Base-by-base conservation (phyloP, 2,113 vertebrate genomes). In the Odocoileus hemionus region DNA sequence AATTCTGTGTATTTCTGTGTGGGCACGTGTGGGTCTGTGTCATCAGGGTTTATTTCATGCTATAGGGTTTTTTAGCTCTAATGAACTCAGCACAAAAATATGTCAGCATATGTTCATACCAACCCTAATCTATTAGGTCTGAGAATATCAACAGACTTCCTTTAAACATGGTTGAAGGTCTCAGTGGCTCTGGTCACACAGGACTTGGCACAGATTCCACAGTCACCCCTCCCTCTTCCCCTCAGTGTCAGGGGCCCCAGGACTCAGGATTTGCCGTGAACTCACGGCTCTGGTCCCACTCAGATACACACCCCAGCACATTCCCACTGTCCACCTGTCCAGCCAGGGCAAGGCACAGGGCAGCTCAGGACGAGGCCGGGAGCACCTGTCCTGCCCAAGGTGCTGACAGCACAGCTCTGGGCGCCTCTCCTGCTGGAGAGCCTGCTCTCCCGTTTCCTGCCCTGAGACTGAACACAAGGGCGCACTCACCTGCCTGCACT, bases 271-370 rank as follows among this genome's bases (percentile, higher is more conserved):
- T 15, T 25, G 19, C 45, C 11, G 7, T 30, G 55, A 86, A 43
- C 55, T 60, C 26, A 1, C 0, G 0, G 25, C 19, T 6, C 25
- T 5, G 28, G 30, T n/a, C 11, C 86, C 6, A 1, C 9, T 7
- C 50, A 54, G 50, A 39, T 13, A 47, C 57, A 23, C 60, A 17
- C n/a, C 2, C 3, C 61, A 23, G 6, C 33, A 52, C n/a, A 25
- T 26, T 64, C 15, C n/a, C 50, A 0, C 14, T 1, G 1, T 30
- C 45, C 13, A 33, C 28, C 23, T 5, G n/a, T 50, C 28, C 14
- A 14, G 36, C 26, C 30, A 57, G 7, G 33, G n/a, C 21, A 36
- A 3, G 14, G 23, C n/a, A 11, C 0, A 19, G 58, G n/a, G 67
- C 3, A 70, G 15, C 64, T 19, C 89, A 36, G 74, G 6, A 5